Evolutionary conservation across 2,113 vertebrate genomes (phyloP).

Genomic region (Crotalus helleri): DNA sequence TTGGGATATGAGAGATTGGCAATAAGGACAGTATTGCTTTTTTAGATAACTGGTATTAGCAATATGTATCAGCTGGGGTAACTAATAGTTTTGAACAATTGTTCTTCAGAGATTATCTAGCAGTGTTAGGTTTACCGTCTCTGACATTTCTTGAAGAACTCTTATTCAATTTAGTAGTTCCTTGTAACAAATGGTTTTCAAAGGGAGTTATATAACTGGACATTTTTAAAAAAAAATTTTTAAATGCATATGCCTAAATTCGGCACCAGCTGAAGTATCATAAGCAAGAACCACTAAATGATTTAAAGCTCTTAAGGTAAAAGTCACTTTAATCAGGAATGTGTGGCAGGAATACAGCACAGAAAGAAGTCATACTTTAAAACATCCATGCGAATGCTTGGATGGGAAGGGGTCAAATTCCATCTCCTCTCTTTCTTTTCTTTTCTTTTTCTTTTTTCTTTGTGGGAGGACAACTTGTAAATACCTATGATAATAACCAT

Average conservation of each 20-base stretch:
- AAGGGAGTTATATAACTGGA: background rate
- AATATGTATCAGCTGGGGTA: background rate
- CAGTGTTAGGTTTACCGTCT: background rate
- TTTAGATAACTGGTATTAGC: background rate
- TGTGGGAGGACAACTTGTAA: background rate
- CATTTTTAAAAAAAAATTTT: background rate
- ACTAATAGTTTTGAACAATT: background rate
- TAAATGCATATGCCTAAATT: background rate
- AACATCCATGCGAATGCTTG: background rate
- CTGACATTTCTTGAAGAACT: background rate
- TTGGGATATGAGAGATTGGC: background rate
- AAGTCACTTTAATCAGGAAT: background rate
- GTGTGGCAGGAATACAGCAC: background rate
- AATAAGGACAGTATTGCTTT: background rate
- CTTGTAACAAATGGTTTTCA: background rate
- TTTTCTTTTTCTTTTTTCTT: background rate
- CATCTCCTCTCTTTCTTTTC: no score
- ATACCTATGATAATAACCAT: background rate
- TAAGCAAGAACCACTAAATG: background rate
- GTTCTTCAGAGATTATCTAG: background rate
- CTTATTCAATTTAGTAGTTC: background rate
- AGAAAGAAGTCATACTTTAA: background rate
- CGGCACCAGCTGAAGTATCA: background rate
- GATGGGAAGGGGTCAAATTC: background rate
- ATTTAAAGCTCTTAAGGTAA: background rate